Percentiles rank a stretch among this genome's conserved stretches.
phyloP scores from a whole-genome alignment of 2,888 invertebrate species.

The Philhelius pedissequus region DNA sequence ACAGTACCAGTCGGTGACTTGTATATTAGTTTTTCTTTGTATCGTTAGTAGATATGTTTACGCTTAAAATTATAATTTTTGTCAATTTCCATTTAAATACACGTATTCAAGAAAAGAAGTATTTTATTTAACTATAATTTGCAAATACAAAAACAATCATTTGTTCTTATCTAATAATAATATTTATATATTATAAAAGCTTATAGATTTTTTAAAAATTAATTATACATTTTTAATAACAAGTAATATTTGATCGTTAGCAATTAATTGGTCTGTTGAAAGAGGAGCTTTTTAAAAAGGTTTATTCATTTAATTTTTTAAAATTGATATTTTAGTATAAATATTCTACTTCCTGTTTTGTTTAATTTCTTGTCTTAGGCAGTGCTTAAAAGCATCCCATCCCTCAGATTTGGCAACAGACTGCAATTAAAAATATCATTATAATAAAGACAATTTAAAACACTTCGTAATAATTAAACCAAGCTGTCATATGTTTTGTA shows the following conservation, averaged over 20 bases:
- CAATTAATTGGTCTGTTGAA: slow-evolving; percentile 20
- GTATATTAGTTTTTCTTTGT: too few relatives aligned
- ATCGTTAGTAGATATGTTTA: too few relatives aligned
- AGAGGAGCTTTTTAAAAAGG: not conserved
- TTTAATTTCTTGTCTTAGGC: slow-evolving; percentile 93
- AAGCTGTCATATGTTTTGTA: not conserved
- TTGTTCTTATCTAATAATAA: not conserved
- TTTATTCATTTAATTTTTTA: not conserved
- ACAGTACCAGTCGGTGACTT: too few relatives aligned
- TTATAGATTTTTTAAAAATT: not conserved
- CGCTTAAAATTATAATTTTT: too few relatives aligned
- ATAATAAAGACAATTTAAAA: not conserved
- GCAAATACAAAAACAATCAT: not conserved
- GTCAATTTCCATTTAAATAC: not conserved
- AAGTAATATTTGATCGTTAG: not conserved
- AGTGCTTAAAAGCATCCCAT: slow-evolving; percentile 95
- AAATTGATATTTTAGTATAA: not conserved
- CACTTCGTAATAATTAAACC: not conserved
- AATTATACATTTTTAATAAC: not conserved
- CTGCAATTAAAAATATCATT: slow-evolving; percentile 81
- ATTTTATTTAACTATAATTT: not conserved
- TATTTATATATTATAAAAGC: not conserved
- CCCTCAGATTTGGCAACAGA: slow-evolving; percentile 92
- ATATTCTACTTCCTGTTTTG: slow-evolving; percentile 51
- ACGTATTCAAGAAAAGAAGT: not conserved